A percentile compares a stretch with the other conserved stretches of the same genome.
phyloP scores from a whole-genome alignment of 2,113 vertebrate species.

The Oryzias curvinotus region DNA sequence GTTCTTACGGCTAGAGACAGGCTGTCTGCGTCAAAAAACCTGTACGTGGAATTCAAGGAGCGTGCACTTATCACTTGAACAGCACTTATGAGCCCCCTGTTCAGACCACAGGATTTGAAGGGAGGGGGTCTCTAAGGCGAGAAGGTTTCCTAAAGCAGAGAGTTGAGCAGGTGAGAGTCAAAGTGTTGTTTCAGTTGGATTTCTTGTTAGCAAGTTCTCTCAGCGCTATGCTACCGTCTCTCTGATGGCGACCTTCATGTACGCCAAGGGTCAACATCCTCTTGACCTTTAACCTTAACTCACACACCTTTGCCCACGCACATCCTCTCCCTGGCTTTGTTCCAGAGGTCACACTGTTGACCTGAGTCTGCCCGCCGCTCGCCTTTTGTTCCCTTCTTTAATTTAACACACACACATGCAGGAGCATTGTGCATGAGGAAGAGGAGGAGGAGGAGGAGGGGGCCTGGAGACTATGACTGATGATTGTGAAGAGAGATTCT shows the following conservation, averaged over 20 bases:
- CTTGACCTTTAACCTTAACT: constrained; percentile 47
- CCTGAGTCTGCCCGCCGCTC: constrained; percentile 20
- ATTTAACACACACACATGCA: constrained; percentile 20
- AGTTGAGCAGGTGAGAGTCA: neutral
- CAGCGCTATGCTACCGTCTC: constrained; percentile 1
- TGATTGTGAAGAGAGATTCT: constrained; percentile 66
- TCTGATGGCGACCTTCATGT: constrained; percentile 2
- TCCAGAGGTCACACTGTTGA: constrained; percentile 32
- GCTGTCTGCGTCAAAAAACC: no score
- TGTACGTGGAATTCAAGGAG: no score
- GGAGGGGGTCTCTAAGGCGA: neutral
- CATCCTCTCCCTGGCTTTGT: constrained; percentile 40
- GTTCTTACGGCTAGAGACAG: no score
- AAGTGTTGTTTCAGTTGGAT: neutral
- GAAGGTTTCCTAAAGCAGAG: neutral
- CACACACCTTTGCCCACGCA: constrained; percentile 24
- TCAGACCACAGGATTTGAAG: no score
- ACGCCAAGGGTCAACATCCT: constrained; percentile 33
- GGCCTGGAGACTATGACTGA: constrained; percentile 59
- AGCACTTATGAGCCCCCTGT: no score
- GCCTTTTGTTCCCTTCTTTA: constrained; percentile 47
- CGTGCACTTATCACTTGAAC: no score
- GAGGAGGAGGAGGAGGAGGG: constrained; percentile 39
- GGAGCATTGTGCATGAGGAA: constrained; percentile 2
- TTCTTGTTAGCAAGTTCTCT: constrained; percentile 23